Base-by-base conservation (phyloP, 2,797 vertebrate species). In the Gallinago solitaria region DNA sequence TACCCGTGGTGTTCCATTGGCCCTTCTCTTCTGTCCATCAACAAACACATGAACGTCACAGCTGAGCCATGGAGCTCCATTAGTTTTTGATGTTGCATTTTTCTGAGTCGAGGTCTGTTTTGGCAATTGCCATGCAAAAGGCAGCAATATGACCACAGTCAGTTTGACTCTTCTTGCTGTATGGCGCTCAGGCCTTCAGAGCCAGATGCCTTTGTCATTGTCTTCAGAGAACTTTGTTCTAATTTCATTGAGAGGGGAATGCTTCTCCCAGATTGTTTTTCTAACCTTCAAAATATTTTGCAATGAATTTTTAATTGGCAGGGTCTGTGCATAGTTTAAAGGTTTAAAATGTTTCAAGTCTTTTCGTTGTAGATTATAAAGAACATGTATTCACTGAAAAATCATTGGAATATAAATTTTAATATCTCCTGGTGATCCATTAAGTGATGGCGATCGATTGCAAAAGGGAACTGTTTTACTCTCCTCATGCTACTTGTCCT, bases 1-100 rank as follows among this genome's bases (percentile, higher is more conserved):
- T 56, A 30, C 9, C 15, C 1, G 0, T 56, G 27, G n/a, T 39
- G 16, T 45, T 80, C 37, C 47, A 18, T 4, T 48, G 47, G 47
- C 21, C 4, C 12, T 48, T 95, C 30, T 68, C 4, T 75, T 80
- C 28, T 47, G 3, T 68, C 32, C 20, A 12, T 65, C 39, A 68
- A 0, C 0, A 1, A 65, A 23, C 16, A 15, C 0, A 0, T n/a
- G 50, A 65, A 15, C 1, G 6, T 76, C 53, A 45, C 1, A 0
- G 25, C 32, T 86, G 37, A 71, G 35, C 32, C 17, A 9, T 37
- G 63, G n/a, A 60, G 12, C 39, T 83, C 37, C 53, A 64, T 25
- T 14, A 11, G 23, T 12, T 82, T 87, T 79, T 79, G 27, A 45
- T 63, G 43, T 24, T 48, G 13, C 16, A 9, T 82, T 87, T 71